A percentile compares a stretch with the other conserved stretches of the same genome.
Evolutionary conservation across 2,797 vertebrate species (phyloP).

Genomic region (Pterois miles): DNA sequence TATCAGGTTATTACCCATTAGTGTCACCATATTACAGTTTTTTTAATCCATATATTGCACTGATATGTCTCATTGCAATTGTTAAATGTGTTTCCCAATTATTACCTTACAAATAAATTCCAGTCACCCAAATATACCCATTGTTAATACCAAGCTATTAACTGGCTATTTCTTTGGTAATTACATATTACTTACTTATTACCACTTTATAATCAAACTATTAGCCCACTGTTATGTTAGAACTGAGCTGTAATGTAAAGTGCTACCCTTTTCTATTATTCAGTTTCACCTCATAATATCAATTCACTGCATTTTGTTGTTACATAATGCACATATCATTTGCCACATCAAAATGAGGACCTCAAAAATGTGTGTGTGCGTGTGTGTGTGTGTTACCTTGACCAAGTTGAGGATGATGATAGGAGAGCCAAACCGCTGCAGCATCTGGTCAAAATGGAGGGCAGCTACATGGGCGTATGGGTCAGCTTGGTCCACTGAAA

Average conservation of each 20-base stretch:
- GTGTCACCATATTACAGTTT: too few species aligned
- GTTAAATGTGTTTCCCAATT: too few species aligned
- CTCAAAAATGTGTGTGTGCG: not conserved
- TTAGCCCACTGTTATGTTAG: not conserved
- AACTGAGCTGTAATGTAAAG: not conserved
- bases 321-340: not conserved
- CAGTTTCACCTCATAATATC: not conserved
- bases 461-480: conserved; percentile 94
- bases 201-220: not conserved
- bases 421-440: conserved; percentile 97
- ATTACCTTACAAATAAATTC: too few species aligned
- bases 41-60: too few species aligned
- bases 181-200: not conserved
- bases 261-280: not conserved
- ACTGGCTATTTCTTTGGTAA: too few species aligned
- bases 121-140: too few species aligned
- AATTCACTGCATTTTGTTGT: not conserved
- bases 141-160: too few species aligned
- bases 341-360: not conserved
- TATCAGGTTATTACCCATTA: too few species aligned
- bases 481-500: conserved; percentile 96
- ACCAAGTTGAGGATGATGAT: conserved; percentile 99
- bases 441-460: conserved; percentile 99
- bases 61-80: too few species aligned
- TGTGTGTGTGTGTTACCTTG: conserved; percentile 83